A percentile compares a stretch with the other conserved stretches of the same genome.
phyloP scores from a whole-genome alignment of 2,797 vertebrate genomes.

The Calcarius lapponicus region DNA sequence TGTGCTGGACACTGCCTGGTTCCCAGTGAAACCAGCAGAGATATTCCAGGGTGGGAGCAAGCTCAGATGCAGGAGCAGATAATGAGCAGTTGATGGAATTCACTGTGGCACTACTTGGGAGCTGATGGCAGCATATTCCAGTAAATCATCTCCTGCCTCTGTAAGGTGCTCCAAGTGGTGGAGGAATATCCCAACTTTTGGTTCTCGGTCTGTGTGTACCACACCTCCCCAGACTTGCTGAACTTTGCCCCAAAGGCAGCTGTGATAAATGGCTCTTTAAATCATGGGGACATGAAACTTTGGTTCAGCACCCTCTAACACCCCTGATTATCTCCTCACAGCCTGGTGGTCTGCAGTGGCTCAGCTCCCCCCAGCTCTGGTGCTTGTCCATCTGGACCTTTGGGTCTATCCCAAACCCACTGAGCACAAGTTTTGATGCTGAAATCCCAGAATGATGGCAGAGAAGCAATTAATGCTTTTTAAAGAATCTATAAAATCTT shows the following conservation, averaged over 20 bases:
- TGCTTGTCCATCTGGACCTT: background rate
- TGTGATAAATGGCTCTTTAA: background rate
- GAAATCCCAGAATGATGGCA: background rate
- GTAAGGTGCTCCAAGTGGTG: background rate
- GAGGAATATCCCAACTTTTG: background rate
- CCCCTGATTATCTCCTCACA: background rate
- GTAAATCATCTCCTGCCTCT: background rate
- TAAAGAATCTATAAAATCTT: background rate
- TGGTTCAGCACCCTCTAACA: background rate
- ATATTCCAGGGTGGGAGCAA: background rate
- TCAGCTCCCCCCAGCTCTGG: background rate
- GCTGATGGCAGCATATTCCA: accelerated
- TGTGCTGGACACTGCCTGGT: background rate
- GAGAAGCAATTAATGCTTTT: background rate
- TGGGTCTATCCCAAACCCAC: background rate
- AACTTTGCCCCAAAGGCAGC: background rate
- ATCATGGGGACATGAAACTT: background rate
- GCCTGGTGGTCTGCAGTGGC: background rate
- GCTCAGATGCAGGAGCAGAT: background rate
- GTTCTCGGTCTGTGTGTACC: background rate
- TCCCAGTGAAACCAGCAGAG: background rate
- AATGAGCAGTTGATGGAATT: background rate
- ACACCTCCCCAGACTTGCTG: background rate
- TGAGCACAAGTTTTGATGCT: background rate
- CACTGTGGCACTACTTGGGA: background rate